phyloP scores from a whole-genome alignment of 2,888 invertebrate species.

The Anoplius nigerrimus region DNA sequence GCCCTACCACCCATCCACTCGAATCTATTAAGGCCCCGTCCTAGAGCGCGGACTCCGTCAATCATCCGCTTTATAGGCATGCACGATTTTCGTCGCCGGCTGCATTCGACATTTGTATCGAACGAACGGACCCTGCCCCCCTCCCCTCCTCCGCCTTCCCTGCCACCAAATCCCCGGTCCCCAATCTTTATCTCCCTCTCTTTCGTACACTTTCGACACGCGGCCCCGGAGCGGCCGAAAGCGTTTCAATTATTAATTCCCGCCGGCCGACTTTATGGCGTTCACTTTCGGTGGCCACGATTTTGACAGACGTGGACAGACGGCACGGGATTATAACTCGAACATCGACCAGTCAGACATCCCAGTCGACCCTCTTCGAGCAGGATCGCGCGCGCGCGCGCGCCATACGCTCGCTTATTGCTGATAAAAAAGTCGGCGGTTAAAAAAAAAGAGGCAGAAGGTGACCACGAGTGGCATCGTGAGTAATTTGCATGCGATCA shows the following conservation, averaged over 20 bases:
- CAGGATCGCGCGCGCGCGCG: slow-evolving; percentile 24
- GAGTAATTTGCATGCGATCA: slow-evolving; percentile 1
- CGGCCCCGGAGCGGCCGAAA: slow-evolving; percentile 32
- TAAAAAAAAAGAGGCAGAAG: no score
- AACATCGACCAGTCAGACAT: slow-evolving; percentile 40
- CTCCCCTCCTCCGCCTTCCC: background rate
- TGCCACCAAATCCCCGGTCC: no score
- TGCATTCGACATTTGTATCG: background rate
- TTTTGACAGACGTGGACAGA: slow-evolving; percentile 46
- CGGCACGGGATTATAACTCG: slow-evolving; percentile 46
- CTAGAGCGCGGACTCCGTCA: no score
- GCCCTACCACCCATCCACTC: no score
- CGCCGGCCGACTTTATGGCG: slow-evolving; percentile 34
- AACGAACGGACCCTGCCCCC: background rate
- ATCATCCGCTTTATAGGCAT: no score
- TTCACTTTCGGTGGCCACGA: slow-evolving; percentile 32
- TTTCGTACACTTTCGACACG: slow-evolving; percentile 50
- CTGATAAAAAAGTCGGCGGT: slow-evolving; percentile 26
- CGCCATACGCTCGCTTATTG: slow-evolving; percentile 37
- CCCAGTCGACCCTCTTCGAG: slow-evolving; percentile 28
- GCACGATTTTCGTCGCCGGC: no score
- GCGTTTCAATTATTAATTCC: slow-evolving; percentile 51
- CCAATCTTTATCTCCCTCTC: slow-evolving; percentile 11
- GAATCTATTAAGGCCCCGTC: no score
- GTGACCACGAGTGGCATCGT: no score